Percentiles rank a stretch among this genome's conserved stretches.
Conservation (phyloP, 2,113 vertebrate species). For the Glareola pratincola region DNA sequence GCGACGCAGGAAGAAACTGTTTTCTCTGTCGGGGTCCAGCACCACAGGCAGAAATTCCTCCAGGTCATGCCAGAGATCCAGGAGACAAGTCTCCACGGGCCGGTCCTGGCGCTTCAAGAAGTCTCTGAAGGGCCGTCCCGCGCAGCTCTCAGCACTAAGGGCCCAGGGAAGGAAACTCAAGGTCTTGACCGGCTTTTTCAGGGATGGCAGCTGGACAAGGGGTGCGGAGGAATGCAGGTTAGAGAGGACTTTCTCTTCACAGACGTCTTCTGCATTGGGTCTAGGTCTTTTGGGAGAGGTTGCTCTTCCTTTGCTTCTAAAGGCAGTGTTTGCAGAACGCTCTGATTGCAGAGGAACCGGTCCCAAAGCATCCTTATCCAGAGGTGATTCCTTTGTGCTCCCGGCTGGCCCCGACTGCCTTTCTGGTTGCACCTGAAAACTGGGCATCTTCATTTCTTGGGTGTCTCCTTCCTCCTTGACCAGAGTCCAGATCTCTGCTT, state of each 20-base stretch:
- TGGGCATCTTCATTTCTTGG: neutral
- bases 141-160: conserved; percentile 63
- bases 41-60: conserved; percentile 57
- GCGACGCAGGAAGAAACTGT: conserved; percentile 53
- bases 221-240: neutral
- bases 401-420: neutral
- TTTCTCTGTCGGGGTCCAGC: conserved; percentile 34
- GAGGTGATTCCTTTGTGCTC: neutral
- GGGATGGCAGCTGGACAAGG: neutral
- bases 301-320: neutral
- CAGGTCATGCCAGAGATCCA: conserved; percentile 74
- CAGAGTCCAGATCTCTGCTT: conserved; percentile 59
- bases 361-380: neutral
- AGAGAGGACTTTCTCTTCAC: neutral
- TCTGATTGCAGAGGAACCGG: neutral
- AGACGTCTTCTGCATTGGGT: neutral
- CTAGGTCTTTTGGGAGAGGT: neutral
- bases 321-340: neutral
- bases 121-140: conserved; percentile 67
- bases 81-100: conserved; percentile 21
- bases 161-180: conserved; percentile 68
- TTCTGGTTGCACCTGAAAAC: neutral
- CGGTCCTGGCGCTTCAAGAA: conserved; percentile 30
- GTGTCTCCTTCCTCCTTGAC: neutral
- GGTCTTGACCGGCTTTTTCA: neutral